A percentile compares a stretch with the other conserved stretches of the same genome.
Evolutionary conservation across 2,888 invertebrate species (phyloP).

Genomic region (Theodoxus fluviatilis): DNA sequence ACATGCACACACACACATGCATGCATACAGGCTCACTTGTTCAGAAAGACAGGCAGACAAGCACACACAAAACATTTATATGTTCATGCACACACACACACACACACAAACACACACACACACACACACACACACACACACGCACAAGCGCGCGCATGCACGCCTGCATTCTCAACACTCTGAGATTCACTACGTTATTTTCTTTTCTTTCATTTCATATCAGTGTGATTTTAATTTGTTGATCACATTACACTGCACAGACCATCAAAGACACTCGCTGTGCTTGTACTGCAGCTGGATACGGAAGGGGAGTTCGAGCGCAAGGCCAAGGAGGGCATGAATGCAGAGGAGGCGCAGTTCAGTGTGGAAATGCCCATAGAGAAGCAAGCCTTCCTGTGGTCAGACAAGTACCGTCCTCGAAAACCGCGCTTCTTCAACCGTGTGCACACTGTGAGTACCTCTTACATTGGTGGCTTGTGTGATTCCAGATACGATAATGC

Average conservation of each 20-base stretch:
- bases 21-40: no score
- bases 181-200: not conserved
- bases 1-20: no score
- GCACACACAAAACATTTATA: no score
- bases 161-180: no score
- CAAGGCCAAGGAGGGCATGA: constrained; percentile 78
- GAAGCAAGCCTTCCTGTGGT: constrained; percentile 89
- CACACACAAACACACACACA: no score
- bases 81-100: no score
- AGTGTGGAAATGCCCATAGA: constrained; percentile 86
- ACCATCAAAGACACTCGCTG: no score
- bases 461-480: no score
- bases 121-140: no score
- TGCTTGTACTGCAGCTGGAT: constrained; percentile 58
- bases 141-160: no score
- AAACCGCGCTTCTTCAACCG: constrained; percentile 97
- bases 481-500: no score
- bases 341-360: constrained; percentile 87
- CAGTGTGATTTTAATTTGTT: not conserved
- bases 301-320: constrained; percentile 77
- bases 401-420: constrained; percentile 95
- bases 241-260: not conserved
- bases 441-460: constrained; percentile 68
- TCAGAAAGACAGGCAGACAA: no score
- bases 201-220: constrained; percentile 3